Conservation (phyloP, 2,797 vertebrate genomes). For the Malurus leucopterus region DNA sequence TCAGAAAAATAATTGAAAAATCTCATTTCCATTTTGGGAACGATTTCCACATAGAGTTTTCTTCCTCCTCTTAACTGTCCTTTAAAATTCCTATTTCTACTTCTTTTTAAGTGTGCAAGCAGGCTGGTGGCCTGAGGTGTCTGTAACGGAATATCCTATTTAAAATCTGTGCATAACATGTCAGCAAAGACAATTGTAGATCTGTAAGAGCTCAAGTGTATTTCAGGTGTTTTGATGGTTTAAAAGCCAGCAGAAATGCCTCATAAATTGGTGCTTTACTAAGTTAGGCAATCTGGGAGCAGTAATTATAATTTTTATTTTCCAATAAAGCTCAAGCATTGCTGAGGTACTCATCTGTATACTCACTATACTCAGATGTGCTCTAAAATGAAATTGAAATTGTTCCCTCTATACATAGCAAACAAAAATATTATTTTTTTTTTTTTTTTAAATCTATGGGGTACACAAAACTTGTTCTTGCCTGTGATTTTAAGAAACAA, state of each 20-base stretch:
- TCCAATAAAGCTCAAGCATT: neutral
- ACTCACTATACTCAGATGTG: neutral
- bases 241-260: neutral
- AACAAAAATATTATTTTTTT: rapidly evolving
- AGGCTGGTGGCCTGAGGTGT: constrained; percentile 4
- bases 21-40: neutral
- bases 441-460: neutral
- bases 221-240: neutral
- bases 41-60: rapidly evolving
- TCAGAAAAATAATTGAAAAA: constrained; percentile 18
- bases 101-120: constrained; percentile 15
- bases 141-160: constrained; percentile 3
- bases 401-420: neutral
- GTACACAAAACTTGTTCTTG: neutral
- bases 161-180: constrained; percentile 17
- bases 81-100: constrained; percentile 23
- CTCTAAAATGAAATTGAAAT: neutral
- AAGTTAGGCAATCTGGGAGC: neutral
- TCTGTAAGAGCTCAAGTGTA: constrained; percentile 1
- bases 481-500: neutral
- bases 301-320: neutral
- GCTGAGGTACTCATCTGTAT: neutral
- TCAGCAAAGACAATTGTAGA: neutral
- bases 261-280: neutral
- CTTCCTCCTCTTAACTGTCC: neutral